Evolutionary conservation across 1,140 invertebrate species (phyloP).

Genomic region (Heliconius hewitsoni): DNA sequence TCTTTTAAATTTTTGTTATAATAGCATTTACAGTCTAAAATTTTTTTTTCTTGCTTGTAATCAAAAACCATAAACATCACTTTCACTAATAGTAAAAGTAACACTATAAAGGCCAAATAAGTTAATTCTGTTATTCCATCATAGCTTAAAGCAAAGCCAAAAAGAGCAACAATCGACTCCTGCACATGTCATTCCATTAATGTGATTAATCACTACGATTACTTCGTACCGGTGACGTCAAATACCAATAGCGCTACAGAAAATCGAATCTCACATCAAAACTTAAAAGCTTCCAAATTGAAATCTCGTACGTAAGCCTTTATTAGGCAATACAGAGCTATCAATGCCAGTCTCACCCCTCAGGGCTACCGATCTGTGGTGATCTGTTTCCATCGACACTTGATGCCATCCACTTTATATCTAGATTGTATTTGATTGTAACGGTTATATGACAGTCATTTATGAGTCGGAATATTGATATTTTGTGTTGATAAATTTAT

Average conservation of each 20-base stretch:
- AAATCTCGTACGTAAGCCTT: constrained; percentile 54
- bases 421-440: neutral
- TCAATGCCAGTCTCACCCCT: constrained; percentile 37
- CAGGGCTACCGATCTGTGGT: constrained; percentile 32
- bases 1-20: no score
- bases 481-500: neutral
- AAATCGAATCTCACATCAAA: constrained; percentile 41
- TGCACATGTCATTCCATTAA: neutral
- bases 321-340: constrained; percentile 56
- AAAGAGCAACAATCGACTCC: no score
- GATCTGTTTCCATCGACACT: constrained; percentile 2
- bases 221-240: neutral
- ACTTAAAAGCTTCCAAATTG: constrained; percentile 55
- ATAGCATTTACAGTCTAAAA: no score
- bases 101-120: no score
- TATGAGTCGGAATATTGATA: neutral
- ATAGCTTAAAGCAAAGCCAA: neutral
- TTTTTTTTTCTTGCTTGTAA: no score
- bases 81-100: no score
- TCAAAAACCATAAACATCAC: no score
- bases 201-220: neutral
- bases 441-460: neutral
- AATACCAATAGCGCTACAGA: constrained; percentile 25
- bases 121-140: neutral
- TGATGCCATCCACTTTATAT: neutral